Percentiles rank a stretch among this genome's conserved stretches.
Evolutionary conservation across 2,797 vertebrate genomes (phyloP).

Genomic region (Gadopsis marmoratus): DNA sequence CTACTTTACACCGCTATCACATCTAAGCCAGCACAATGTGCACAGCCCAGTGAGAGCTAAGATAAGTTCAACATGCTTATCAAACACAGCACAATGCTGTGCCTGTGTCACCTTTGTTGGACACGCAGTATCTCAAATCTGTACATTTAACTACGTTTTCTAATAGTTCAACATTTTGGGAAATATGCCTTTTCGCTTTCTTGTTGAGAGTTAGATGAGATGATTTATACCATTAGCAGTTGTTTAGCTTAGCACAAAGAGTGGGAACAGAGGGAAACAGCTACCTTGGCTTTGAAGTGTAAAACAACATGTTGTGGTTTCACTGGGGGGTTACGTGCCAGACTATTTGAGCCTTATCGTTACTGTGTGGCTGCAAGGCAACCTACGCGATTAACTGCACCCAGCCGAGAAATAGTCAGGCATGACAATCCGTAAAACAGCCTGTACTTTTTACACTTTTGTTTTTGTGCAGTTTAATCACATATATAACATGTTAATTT

Average conservation of each 20-base stretch:
- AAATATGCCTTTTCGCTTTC: background rate
- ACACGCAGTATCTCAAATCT: background rate
- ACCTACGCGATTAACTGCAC: background rate
- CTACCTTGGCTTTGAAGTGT: background rate
- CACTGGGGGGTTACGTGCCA: too few relatives aligned
- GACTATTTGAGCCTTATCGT: background rate
- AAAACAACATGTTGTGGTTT: background rate
- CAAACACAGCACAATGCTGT: background rate
- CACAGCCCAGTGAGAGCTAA: background rate
- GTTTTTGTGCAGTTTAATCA: background rate
- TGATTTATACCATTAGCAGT: background rate
- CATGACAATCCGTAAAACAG: background rate
- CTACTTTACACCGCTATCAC: background rate
- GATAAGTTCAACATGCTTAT: constrained; percentile 20
- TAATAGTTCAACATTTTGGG: background rate
- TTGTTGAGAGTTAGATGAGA: background rate
- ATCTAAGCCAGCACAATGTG: constrained; percentile 15
- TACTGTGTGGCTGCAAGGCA: background rate
- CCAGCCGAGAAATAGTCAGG: background rate
- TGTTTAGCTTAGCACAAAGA: background rate
- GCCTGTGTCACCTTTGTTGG: background rate
- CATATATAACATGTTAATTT: background rate
- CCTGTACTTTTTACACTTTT: background rate
- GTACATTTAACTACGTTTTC: background rate
- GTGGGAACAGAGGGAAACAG: background rate